Conservation (phyloP, 2,888 invertebrate species). For the Caenorhabditis becei region DNA sequence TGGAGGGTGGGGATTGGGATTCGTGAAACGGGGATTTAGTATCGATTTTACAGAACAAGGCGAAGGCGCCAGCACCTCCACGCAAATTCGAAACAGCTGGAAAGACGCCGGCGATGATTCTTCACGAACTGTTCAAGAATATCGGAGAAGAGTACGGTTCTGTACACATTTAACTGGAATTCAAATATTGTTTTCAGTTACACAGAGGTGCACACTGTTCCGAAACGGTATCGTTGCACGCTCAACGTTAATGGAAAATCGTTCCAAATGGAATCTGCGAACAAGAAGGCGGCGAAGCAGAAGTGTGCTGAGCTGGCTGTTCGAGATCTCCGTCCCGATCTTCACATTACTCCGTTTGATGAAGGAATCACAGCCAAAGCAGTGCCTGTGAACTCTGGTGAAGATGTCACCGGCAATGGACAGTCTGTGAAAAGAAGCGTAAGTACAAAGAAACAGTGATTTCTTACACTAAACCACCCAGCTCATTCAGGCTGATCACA, state of each 20-base stretch:
- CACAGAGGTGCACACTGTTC: constrained; percentile 19
- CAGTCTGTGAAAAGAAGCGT: constrained; percentile 39
- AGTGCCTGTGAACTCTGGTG: constrained; percentile 1
- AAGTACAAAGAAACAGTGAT: neutral
- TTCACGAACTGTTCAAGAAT: constrained; percentile 64
- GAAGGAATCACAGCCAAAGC: constrained; percentile 46
- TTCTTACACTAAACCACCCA: too few relatives aligned
- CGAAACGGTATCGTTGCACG: constrained; percentile 56
- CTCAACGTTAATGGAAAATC: constrained; percentile 41
- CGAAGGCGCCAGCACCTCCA: neutral
- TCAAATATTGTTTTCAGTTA: constrained; percentile 30
- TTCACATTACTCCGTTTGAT: constrained; percentile 57
- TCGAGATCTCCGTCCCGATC: constrained; percentile 62
- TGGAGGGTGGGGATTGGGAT: constrained; percentile 2
- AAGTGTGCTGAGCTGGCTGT: constrained; percentile 61
- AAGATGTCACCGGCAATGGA: neutral
- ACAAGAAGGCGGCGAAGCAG: constrained; percentile 67
- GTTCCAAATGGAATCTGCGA: constrained; percentile 53
- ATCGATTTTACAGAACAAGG: constrained; percentile 4
- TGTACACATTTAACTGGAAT: neutral
- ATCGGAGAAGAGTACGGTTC: constrained; percentile 57
- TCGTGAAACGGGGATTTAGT: too few relatives aligned
- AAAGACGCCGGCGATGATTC: constrained; percentile 66
- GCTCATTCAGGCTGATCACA: constrained; percentile 6
- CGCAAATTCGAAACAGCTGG: constrained; percentile 43